phyloP scores from a whole-genome alignment of 2,113 vertebrate genomes.

The Hippoglossus stenolepis region DNA sequence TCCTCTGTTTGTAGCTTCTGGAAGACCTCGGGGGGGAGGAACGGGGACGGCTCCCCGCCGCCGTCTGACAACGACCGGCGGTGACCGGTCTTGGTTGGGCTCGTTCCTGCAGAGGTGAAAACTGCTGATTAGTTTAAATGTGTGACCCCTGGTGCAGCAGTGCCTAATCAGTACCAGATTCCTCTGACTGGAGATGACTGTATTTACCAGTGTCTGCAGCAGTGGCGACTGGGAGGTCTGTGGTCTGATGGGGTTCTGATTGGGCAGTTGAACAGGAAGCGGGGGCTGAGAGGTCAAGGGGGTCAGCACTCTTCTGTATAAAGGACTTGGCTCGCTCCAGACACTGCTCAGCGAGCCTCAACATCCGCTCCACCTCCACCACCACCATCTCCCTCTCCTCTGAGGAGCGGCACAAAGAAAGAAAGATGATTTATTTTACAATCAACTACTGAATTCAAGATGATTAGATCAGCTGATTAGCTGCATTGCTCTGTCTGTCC shows the following conservation, averaged over 20 bases:
- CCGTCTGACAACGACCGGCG: constrained; percentile 86
- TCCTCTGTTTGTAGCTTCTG: constrained; percentile 88
- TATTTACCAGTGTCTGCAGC: constrained; percentile 44
- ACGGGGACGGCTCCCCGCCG: constrained; percentile 80
- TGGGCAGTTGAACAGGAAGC: constrained; percentile 19
- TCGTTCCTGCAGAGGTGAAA: background rate
- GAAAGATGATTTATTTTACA: background rate
- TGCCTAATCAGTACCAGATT: background rate
- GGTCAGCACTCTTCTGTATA: constrained; percentile 62
- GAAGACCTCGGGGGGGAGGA: constrained; percentile 92
- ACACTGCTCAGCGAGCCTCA: constrained; percentile 93
- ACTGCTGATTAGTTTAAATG: background rate
- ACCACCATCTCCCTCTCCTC: constrained; percentile 75
- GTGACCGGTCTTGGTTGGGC: constrained; percentile 69
- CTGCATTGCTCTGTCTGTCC: too few relatives aligned
- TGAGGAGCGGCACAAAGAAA: constrained; percentile 38
- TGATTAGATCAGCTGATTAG: too few relatives aligned
- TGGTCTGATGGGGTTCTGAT: background rate
- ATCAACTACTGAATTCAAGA: too few relatives aligned
- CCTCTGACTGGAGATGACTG: background rate
- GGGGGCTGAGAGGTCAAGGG: constrained; percentile 11
- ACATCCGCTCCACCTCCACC: constrained; percentile 89
- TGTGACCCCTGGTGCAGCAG: constrained; percentile 15
- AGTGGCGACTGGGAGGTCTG: background rate
- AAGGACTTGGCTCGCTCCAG: constrained; percentile 92